These are phyloP conservation scores for Masticophis lateralis DNA, from an alignment of 2,797 vertebrate genomes.

Conservation along the genomic window DNA sequence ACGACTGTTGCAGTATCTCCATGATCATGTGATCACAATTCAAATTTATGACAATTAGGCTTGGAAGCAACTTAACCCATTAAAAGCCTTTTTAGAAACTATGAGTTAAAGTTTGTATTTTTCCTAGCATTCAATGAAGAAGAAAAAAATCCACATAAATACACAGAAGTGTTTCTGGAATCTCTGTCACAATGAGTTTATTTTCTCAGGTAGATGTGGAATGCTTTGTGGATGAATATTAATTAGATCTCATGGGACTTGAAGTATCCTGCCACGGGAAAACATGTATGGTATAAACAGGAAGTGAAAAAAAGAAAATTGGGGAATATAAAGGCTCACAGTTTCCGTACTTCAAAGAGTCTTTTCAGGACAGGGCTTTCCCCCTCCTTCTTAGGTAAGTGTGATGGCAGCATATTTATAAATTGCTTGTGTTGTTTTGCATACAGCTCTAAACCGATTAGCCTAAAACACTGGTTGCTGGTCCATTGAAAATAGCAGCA, in stretches of 20 bases:
- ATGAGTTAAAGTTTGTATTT: slow-evolving; percentile 49
- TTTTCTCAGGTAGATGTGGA: slow-evolving; percentile 53
- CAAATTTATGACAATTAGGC: slow-evolving; percentile 25
- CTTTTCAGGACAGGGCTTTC: slow-evolving; percentile 15
- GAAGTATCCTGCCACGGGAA: slow-evolving; percentile 39
- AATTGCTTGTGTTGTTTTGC: neutral
- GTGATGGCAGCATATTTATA: slow-evolving; percentile 19
- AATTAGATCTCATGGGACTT: slow-evolving; percentile 52
- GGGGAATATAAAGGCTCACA: slow-evolving; percentile 38
- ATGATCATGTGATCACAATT: neutral
- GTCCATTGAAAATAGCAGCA: neutral
- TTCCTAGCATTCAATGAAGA: slow-evolving; percentile 46
- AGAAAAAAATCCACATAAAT: slow-evolving; percentile 37
- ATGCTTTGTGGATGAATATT: slow-evolving; percentile 54
- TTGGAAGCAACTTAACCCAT: slow-evolving; percentile 46
- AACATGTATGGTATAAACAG: slow-evolving; percentile 24
- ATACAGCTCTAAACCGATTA: neutral
- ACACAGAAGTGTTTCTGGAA: slow-evolving; percentile 48
- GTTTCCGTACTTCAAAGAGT: slow-evolving; percentile 49
- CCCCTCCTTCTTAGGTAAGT: slow-evolving; percentile 27
- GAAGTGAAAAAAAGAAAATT: slow-evolving; percentile 36
- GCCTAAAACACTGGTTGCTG: neutral
- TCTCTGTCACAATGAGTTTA: slow-evolving; percentile 46
- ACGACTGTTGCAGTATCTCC: neutral
- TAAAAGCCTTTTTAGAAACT: slow-evolving; percentile 45